Percentiles rank a stretch among this genome's conserved stretches.
These are phyloP conservation scores for Drosophila virilis DNA, from an alignment of 1,140 invertebrate species.

Conservation along the genomic window DNA sequence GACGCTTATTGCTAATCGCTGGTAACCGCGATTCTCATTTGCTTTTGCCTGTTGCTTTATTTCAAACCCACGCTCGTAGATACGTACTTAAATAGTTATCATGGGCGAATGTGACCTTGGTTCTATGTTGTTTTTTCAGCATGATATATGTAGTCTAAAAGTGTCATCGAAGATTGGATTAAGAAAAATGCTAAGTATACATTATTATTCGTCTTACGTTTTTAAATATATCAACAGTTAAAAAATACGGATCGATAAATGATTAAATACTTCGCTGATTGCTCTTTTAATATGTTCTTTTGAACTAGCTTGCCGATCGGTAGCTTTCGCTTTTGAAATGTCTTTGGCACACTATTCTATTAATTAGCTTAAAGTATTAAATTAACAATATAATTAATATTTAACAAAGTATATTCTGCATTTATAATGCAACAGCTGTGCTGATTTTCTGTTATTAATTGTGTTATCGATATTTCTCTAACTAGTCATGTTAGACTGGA, in stretches of 20 bases:
- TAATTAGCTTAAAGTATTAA: no score
- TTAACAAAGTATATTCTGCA: neutral
- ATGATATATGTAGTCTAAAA: neutral
- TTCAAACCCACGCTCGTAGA: conserved; percentile 5
- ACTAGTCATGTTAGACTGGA: neutral
- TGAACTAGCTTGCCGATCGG: no score
- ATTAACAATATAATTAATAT: no score
- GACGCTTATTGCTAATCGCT: conserved; percentile 41
- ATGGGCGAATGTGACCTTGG: conserved; percentile 16
- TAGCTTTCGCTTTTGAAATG: no score
- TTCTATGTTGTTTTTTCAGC: conserved; percentile 3
- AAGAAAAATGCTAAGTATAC: no score
- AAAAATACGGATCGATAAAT: no score
- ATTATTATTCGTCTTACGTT: no score
- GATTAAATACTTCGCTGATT: no score
- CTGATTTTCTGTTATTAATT: neutral
- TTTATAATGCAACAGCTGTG: neutral
- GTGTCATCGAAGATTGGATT: no score
- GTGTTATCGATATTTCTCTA: conserved; percentile 1
- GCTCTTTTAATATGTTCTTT: no score
- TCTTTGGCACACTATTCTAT: no score
- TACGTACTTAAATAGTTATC: neutral
- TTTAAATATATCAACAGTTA: no score
- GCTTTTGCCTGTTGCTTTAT: conserved; percentile 22
- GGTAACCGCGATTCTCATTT: conserved; percentile 19